Conservation (phyloP, 2,113 vertebrate genomes). For the Dascyllus trimaculatus region DNA sequence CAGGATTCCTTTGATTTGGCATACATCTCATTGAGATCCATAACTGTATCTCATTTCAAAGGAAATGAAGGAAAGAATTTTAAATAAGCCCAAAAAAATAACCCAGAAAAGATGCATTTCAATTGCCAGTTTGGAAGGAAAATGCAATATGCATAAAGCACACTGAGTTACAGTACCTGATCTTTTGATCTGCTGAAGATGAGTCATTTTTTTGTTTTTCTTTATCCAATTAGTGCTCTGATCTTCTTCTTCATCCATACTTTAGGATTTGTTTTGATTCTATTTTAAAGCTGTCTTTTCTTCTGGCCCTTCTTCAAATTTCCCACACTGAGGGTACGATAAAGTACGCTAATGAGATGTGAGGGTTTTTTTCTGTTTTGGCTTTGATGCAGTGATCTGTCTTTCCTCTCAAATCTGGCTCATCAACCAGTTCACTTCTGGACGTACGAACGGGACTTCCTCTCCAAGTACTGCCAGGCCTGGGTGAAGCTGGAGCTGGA, state of each 20-base stretch:
- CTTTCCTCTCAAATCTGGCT: slow-evolving; percentile 13
- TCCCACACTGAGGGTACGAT: not conserved
- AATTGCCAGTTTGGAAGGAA: not conserved
- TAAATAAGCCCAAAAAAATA: not conserved
- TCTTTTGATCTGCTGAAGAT: slow-evolving; percentile 16
- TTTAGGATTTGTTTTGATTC: slow-evolving; percentile 18
- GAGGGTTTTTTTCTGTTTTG: not conserved
- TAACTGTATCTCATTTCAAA: slow-evolving; percentile 18
- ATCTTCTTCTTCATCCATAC: slow-evolving; percentile 7
- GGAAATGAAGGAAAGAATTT: not conserved
- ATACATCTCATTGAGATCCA: slow-evolving; percentile 1
- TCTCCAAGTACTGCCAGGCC: slow-evolving; percentile 84
- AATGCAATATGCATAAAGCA: not conserved
- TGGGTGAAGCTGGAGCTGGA: slow-evolving; percentile 86
- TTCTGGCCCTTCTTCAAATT: not conserved
- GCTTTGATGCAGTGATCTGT: slow-evolving; percentile 26
- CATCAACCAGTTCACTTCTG: slow-evolving; percentile 82
- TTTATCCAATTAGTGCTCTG: slow-evolving; percentile 22
- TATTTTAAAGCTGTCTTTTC: slow-evolving; percentile 13
- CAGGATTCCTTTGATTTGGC: not conserved
- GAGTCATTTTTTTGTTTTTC: not conserved
- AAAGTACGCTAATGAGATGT: slow-evolving; percentile 10
- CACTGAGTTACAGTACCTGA: not conserved
- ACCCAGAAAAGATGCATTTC: not conserved
- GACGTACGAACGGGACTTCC: slow-evolving; percentile 80